A percentile compares a stretch with the other conserved stretches of the same genome.
Conservation (phyloP, 2,888 invertebrate species). For the Eupithecia insigniata region DNA sequence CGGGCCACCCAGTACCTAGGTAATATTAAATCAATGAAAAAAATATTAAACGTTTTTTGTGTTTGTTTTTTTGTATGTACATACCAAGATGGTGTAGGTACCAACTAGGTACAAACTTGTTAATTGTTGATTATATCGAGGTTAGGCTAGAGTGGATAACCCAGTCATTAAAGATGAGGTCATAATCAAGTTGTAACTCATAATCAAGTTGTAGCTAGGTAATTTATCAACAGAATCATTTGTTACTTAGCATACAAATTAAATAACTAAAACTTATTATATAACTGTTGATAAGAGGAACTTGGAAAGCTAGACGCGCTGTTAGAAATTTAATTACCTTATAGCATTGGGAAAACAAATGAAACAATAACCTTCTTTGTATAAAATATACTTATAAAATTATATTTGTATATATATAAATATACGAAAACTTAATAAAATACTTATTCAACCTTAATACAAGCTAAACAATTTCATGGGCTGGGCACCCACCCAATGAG, state of each 20-base stretch:
- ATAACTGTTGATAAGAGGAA: background rate
- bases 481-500: background rate
- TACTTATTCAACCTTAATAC: background rate
- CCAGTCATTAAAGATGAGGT: slow-evolving; percentile 24
- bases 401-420: too few species aligned
- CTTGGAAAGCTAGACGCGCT: background rate
- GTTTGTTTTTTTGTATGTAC: too few species aligned
- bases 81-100: background rate
- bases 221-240: background rate
- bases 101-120: background rate
- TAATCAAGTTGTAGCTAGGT: slow-evolving; percentile 20
- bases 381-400: background rate
- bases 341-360: background rate
- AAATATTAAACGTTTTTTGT: too few species aligned
- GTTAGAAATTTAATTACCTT: background rate
- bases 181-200: slow-evolving; percentile 25
- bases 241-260: background rate
- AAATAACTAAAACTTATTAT: background rate
- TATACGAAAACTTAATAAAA: background rate
- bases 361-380: background rate
- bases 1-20: background rate
- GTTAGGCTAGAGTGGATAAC: background rate
- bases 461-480: background rate
- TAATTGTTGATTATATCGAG: background rate
- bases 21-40: too few species aligned